Base-by-base conservation (phyloP, 2,888 invertebrate genomes). In the Ypsolopha sequella region DNA sequence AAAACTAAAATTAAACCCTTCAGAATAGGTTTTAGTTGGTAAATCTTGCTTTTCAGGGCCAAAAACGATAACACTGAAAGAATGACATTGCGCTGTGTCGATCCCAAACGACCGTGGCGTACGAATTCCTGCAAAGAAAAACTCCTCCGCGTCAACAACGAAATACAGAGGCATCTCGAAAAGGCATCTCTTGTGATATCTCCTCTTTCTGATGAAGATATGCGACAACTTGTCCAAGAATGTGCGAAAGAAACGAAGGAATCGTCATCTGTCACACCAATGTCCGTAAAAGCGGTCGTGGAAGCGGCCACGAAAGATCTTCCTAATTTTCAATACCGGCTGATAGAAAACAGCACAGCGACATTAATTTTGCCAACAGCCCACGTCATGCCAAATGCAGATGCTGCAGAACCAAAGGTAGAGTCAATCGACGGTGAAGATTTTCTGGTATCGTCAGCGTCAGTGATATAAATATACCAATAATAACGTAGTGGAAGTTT, bases 81-180 rank as follows among this genome's bases (percentile, higher is more conserved):
- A 24, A 24, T 24, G 24, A 24, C 24, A 24, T 24, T 24, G 24
- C 24, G 24, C 24, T 3, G 24, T 24, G 4, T 62, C 4, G 84
- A 85, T 54, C 73, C 76, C 0, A 81, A 79, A 51, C 65, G 77
- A 41, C 81, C 81, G 0, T 84, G 85, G 85, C 73, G 84, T 6
- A 82, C 76, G 3, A 65, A 85, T 55, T 70, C 80, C 0, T 73
- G 60, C 51, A 80, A 73, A 56, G 85, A 85, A 54, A 79, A 70
- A 53, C 64, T 85, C 2, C 55, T 78, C 3, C 76, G 80, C 7
- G 76, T 85, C 33, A 75, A 85, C 36, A 67, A 62, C 47, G 78
- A 82, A 52, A 57, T 85, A 1, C 79, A 76, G 56, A 64, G 73
- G n/a, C 80, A 84, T 51, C 54, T 64, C 2, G 80, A 81, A 47